Conservation (phyloP, 1,140 invertebrate species). For the Trachelipus rathkii region DNA sequence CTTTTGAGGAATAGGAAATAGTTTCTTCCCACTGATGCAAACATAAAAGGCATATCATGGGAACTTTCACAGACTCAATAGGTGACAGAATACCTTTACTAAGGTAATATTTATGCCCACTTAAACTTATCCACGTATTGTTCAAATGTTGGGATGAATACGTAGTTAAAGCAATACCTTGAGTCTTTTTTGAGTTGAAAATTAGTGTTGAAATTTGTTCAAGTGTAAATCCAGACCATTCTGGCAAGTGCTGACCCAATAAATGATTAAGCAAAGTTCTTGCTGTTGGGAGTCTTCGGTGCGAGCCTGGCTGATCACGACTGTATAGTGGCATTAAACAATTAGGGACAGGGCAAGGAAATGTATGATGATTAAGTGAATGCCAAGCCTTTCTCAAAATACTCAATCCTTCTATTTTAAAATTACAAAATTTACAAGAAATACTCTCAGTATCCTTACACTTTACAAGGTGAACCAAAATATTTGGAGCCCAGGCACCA, state of each 20-base stretch:
- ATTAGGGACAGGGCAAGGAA: conserved; percentile 39
- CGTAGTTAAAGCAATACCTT: conserved; percentile 34
- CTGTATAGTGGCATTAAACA: conserved; percentile 19
- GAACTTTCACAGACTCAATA: conserved; percentile 32
- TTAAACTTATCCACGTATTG: conserved; percentile 32
- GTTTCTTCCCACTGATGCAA: conserved; percentile 30
- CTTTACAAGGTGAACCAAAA: conserved; percentile 30
- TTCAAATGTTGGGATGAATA: conserved; percentile 27
- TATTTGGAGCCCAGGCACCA: conserved; percentile 35
- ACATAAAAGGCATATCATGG: conserved; percentile 33
- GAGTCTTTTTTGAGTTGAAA: conserved; percentile 30
- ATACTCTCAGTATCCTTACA: background rate
- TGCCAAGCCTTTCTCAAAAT: conserved; percentile 32
- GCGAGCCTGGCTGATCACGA: background rate
- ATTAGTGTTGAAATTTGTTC: conserved; percentile 34
- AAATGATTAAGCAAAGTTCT: conserved; percentile 34
- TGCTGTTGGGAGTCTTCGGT: conserved; percentile 30
- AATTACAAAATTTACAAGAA: conserved; percentile 34
- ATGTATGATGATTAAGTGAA: conserved; percentile 37
- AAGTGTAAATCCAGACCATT: conserved; percentile 27
- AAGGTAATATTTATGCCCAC: conserved; percentile 34
- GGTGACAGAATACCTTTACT: conserved; percentile 22
- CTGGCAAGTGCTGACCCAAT: conserved; percentile 35
- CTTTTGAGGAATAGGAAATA: conserved; percentile 7
- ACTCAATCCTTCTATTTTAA: conserved; percentile 23